Evolutionary conservation across 2,113 vertebrate species (phyloP), one percentile per base, ranked within the genome.

Genomic region (Prietella phreatophila): DNA sequence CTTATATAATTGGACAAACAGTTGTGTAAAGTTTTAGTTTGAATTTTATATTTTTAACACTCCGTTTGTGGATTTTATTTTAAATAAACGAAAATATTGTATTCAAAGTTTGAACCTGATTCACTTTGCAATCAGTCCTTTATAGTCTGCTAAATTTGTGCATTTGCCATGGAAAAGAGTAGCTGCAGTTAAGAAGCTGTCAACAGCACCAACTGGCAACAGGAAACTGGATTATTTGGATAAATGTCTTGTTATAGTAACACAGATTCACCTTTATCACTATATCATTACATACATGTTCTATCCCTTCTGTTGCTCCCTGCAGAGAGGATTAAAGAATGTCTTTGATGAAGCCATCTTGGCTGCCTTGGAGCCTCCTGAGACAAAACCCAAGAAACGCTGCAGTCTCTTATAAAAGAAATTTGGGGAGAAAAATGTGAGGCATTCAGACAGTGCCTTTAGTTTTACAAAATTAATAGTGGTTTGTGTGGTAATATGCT

Each of bases 271-370:
- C 13, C 61, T 10, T 65, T n/a, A n/a, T 65, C 61, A 11, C 20
- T 42, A 42, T 2, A 22, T 39, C 7, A 39, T 84, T 30, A 27
- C 27, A 30, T 61, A 15, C 71, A 22, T 83, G 27, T 78, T 20
- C 9, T 20, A 9, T 85, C 39, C n/a, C 14, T 84, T 79, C 65
- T 22, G 42, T 87, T 69, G 27, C 73, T 84, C 65, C n/a, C 22
- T 58, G 76, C 84, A 95, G 95, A 86, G 94, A 39, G 95, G 94
- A 58, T 90, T 95, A 89, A 95, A 95, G 93, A 95, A 95, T 17
- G 94, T 95, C 79, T 95, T 95, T 27, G 95, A 96, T 4, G 95
- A 96, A 91, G 95, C 95, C 84, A 95, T 96, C 91, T 86, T 95
- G 76, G 95, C 95, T 0, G 95, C 95, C 20, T 92, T 96, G 91